phyloP scores from a whole-genome alignment of 2,888 invertebrate genomes.

The Alentia gelatinosa region DNA sequence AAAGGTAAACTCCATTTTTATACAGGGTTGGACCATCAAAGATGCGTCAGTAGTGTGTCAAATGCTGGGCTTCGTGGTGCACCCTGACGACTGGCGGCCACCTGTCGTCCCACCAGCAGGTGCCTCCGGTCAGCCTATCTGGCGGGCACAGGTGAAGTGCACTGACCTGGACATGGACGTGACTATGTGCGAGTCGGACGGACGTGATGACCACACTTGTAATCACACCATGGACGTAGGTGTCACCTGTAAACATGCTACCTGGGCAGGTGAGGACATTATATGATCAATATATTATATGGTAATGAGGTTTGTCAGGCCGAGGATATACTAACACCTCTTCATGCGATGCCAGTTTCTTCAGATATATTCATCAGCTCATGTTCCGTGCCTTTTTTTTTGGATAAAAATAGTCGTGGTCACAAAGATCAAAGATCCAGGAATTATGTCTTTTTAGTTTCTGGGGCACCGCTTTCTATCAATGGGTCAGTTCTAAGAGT shows the following conservation, averaged over 20 bases:
- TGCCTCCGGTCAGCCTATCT: slow-evolving; percentile 80
- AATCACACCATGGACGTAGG: slow-evolving; percentile 76
- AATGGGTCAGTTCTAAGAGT: too few relatives aligned
- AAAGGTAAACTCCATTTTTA: too few relatives aligned
- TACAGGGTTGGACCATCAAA: slow-evolving; percentile 93
- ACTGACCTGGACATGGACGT: slow-evolving; percentile 94
- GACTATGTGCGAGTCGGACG: slow-evolving; percentile 88
- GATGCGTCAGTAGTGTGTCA: slow-evolving; percentile 97
- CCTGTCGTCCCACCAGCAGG: slow-evolving; percentile 88
- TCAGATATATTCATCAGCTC: too few relatives aligned
- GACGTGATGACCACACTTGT: slow-evolving; percentile 87
- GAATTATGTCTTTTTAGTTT: too few relatives aligned
- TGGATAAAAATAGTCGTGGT: too few relatives aligned
- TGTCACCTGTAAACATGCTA: slow-evolving; percentile 79
- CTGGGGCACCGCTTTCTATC: too few relatives aligned
- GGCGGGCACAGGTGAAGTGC: slow-evolving; percentile 91
- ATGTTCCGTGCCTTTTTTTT: too few relatives aligned
- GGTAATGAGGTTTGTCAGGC: too few relatives aligned
- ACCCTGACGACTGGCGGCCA: slow-evolving; percentile 94
- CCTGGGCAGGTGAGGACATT: slow-evolving; percentile 80
- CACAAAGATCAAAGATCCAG: too few relatives aligned
- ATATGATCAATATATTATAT: neutral
- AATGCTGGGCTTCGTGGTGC: slow-evolving; percentile 94
- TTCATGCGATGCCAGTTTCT: too few relatives aligned
- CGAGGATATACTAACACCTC: too few relatives aligned